phyloP scores from a whole-genome alignment of 2,888 invertebrate genomes.

The Mythimna lalbum region DNA sequence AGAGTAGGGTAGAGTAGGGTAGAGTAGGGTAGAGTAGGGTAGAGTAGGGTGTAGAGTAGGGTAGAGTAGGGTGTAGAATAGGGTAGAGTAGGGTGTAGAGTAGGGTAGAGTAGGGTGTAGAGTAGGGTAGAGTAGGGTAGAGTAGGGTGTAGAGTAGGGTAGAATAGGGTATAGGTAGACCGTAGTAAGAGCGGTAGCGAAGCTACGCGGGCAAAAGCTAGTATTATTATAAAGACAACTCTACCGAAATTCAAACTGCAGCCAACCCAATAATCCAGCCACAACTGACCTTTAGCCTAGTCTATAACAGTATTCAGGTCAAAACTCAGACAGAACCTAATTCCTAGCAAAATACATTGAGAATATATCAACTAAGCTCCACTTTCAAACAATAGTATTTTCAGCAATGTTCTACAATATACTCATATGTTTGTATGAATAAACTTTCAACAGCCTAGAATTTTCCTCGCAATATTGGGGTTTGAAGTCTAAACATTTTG shows the following conservation, averaged over 20 bases:
- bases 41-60: too few relatives aligned
- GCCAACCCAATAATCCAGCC: not conserved
- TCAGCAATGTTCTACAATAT: not conserved
- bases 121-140: too few relatives aligned
- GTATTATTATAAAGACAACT: too few relatives aligned
- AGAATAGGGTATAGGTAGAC: too few relatives aligned
- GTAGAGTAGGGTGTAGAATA: too few relatives aligned
- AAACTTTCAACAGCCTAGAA: slow-evolving; percentile 15
- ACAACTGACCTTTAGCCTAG: slow-evolving; percentile 47
- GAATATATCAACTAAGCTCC: slow-evolving; percentile 32
- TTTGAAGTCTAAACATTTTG: slow-evolving; percentile 32
- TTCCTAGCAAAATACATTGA: slow-evolving; percentile 51
- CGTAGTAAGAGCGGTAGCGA: too few relatives aligned
- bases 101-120: too few relatives aligned
- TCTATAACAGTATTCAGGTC: slow-evolving; percentile 60
- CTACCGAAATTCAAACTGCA: not conserved
- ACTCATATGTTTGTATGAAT: not conserved
- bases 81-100: too few relatives aligned
- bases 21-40: too few relatives aligned
- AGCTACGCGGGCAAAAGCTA: too few relatives aligned
- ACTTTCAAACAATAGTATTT: slow-evolving; percentile 13
- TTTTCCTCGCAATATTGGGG: slow-evolving; percentile 12
- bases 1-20: too few relatives aligned
- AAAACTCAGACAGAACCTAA: slow-evolving; percentile 45
- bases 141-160: too few relatives aligned